These are phyloP conservation scores for Chamaetylas fuelleborni DNA, from an alignment of 2,113 vertebrate species.

Conservation along the genomic window DNA sequence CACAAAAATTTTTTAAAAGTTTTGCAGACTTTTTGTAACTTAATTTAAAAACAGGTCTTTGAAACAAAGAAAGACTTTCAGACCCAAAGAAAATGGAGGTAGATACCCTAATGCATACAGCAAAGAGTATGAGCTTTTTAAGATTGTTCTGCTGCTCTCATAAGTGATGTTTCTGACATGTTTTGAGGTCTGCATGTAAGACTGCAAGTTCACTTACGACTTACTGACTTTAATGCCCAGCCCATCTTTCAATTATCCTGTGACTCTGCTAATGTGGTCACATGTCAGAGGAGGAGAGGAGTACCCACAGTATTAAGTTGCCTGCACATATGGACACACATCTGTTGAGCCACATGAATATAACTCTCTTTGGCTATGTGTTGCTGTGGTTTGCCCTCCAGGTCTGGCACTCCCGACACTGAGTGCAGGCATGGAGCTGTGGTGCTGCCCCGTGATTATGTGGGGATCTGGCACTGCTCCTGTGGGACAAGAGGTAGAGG, in stretches of 20 bases:
- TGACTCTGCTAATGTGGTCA: background rate
- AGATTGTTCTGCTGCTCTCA: background rate
- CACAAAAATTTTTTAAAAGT: background rate
- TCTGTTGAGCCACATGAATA: background rate
- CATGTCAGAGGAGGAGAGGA: background rate
- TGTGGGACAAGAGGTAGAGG: background rate
- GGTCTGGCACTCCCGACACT: background rate
- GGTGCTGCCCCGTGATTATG: accelerated
- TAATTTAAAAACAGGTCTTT: background rate
- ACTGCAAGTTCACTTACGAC: background rate
- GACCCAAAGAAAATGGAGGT: background rate
- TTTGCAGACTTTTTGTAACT: background rate
- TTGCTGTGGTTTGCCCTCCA: background rate
- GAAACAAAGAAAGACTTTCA: background rate
- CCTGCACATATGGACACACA: background rate
- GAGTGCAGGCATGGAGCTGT: background rate
- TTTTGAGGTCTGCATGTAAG: background rate
- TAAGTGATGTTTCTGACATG: background rate
- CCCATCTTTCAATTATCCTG: background rate
- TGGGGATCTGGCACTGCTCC: background rate
- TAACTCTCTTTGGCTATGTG: background rate
- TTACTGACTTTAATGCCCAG: background rate
- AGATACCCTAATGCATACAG: background rate
- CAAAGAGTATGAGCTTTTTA: background rate
- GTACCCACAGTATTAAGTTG: background rate